These are phyloP conservation scores for Limosa lapponica DNA, from an alignment of 2,797 vertebrate genomes.

Conservation along the genomic window DNA sequence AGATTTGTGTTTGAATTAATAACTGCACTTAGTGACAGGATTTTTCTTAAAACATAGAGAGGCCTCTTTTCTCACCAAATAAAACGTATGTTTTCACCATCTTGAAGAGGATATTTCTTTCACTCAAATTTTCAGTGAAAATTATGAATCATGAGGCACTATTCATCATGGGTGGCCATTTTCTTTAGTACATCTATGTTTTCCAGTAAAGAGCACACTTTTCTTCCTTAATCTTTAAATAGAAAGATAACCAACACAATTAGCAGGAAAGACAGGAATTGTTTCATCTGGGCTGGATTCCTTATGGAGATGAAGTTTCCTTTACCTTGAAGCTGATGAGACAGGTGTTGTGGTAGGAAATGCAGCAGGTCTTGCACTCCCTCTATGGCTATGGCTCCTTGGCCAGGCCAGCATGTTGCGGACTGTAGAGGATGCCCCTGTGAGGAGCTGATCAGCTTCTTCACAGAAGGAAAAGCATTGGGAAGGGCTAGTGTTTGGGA, in stretches of 20 bases:
- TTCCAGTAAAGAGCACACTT: background rate
- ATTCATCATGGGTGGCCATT: background rate
- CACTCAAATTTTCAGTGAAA: slow-evolving; percentile 14
- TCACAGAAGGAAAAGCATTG: background rate
- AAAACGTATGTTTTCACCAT: background rate
- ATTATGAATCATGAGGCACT: slow-evolving; percentile 4
- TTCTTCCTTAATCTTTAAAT: background rate
- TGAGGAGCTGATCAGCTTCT: background rate
- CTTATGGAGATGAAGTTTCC: background rate
- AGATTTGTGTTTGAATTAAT: background rate
- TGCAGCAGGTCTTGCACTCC: background rate
- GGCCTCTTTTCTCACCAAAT: background rate
- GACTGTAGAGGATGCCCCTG: background rate
- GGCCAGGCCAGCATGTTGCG: background rate
- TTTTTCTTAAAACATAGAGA: background rate
- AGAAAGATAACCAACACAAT: background rate
- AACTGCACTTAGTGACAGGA: background rate
- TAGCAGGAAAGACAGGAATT: background rate
- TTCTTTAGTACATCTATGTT: background rate
- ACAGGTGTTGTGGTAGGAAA: background rate
- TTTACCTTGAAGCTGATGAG: background rate
- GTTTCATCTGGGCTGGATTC: background rate
- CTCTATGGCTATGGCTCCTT: background rate
- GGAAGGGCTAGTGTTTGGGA: rapidly evolving
- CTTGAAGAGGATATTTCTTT: background rate